Base-by-base conservation (phyloP, 1,140 invertebrate genomes). In the Tetramorium parvispinum region DNA sequence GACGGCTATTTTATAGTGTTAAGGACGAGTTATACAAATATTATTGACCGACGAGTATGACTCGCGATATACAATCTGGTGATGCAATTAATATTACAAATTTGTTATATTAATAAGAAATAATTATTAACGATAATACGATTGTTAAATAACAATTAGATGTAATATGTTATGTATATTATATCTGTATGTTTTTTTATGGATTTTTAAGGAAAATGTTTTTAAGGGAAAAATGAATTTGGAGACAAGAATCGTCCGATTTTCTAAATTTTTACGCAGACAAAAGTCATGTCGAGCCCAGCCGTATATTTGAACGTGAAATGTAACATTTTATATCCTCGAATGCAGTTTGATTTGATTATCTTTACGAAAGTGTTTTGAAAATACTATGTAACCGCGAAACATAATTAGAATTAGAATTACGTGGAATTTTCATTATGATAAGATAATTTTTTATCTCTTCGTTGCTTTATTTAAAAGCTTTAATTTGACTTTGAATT, bases 41-140 rank as follows among this genome's bases (percentile, higher is more conserved):
- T 61, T 71, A 59, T 59, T 59, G 43, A 73, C 27, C 49, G 70
- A 85, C 40, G 71, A 78, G 70, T 78, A 40, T 24, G 82, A 77
- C 59, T 85, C 57, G 59, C 75, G 82, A 77, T 85, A 77, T 85
- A 70, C 27, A 73, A 49, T 73, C 18, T 32, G 66, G 7, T 81
- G 66, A 70, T 27, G 13, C 27, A 32, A 68, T 51, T 27, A 78
- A 65, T 49, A n/a, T 51, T 70, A 32, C 4, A 81, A 2, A 68
- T 43, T 24, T 53, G 13, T 53, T 40, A 40, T 55, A 43, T 78
- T 65, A n/a, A 63, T 59, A 59, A 59, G 40, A 59, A 43, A 59
- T 57, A 73, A 73, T 53, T 75, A 24, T 40, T 75, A 55, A 40
- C 11, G 16, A 57, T 76, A 57, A 53, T 40, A 75, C 5, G 2